These are phyloP conservation scores for Cepphus grylle DNA, from an alignment of 2,113 vertebrate genomes.

Conservation along the genomic window DNA sequence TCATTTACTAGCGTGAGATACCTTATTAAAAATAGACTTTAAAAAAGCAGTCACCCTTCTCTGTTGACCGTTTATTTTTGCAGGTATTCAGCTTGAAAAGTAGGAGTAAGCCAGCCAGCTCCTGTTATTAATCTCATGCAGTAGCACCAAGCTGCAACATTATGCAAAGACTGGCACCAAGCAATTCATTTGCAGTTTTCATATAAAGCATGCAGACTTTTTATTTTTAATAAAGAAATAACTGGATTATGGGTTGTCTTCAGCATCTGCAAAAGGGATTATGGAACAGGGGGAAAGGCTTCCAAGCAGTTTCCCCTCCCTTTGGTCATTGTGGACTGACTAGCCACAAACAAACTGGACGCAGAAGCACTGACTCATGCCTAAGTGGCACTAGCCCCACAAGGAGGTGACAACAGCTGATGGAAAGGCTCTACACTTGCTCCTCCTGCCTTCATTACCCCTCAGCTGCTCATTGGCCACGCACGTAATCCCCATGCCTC, in stretches of 20 bases:
- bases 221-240: neutral
- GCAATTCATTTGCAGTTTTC: neutral
- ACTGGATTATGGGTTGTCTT: neutral
- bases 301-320: neutral
- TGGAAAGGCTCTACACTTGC: neutral
- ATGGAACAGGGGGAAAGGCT: neutral
- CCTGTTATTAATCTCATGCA: neutral
- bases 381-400: too few relatives aligned
- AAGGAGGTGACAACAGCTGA: neutral
- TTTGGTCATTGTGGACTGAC: neutral
- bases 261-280: neutral
- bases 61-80: neutral
- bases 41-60: neutral
- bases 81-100: neutral
- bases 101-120: neutral
- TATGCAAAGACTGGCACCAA: neutral
- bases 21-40: neutral
- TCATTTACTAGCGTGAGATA: neutral
- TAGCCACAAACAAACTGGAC: neutral
- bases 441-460: neutral
- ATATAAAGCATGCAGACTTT: neutral
- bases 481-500: neutral
- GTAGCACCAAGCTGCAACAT: neutral
- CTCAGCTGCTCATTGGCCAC: neutral
- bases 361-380: neutral